Base-by-base conservation (phyloP, 2,797 vertebrate species). In the Adrianichthys oophorus region DNA sequence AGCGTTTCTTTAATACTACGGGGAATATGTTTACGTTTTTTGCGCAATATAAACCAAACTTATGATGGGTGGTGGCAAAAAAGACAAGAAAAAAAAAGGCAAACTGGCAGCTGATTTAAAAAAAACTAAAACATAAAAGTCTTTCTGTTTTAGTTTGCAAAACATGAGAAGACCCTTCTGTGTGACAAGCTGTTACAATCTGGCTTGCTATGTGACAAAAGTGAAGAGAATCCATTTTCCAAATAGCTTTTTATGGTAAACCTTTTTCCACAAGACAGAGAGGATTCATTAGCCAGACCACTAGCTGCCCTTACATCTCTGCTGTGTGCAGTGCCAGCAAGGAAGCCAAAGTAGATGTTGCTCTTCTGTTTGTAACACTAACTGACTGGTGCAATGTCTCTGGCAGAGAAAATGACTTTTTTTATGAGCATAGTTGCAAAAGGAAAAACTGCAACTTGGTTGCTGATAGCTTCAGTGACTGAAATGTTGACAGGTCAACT, bases 241-340 rank as follows among this genome's bases (percentile, higher is more conserved):
- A 66, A 65, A 59, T 2, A 54, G 45, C 32, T 47, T 52, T 65
- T 60, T 43, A 52, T 41, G 16, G 74, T 62, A 37, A 67, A 62
- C 6, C 29, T 16, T 44, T 64, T 67, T 49, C 59, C 66, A 73
- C 40, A 55, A 57, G 53, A 69, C 44, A 46, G 48, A 58, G 44
- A 29, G 53, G 57, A 65, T 79, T 78, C 37, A 73, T 73, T 73
- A 76, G n/a, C 37, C 29, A 57, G 68, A 70, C 70, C 70, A 59
- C 70, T 49, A 64, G 64, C 79, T 79, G 66, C 56, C 29, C 61
- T 74, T 48, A 56, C 46, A 70, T 62, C 56, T 64, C 53, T 40
- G 44, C 53, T 54, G 41, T 54, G 45, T 24, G 49, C 44, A 50
- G 21, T 56, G 62, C 62, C 75, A 62, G 55, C 66, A 53, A 57